A percentile compares a stretch with the other conserved stretches of the same genome.
phyloP scores from a whole-genome alignment of 2,888 invertebrate genomes.

The Bombyx huttoni region DNA sequence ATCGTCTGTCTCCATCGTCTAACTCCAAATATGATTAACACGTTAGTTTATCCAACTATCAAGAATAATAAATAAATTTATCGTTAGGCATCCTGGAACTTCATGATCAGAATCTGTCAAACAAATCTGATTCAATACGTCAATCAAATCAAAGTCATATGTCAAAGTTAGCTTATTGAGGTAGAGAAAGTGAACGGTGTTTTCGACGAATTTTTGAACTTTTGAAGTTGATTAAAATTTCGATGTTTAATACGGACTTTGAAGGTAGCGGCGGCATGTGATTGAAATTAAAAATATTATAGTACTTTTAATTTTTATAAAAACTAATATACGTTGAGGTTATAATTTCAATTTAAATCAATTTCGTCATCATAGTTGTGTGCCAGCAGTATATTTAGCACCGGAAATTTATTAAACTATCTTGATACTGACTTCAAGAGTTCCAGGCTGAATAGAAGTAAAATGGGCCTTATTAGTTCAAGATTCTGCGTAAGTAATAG shows the following conservation, averaged over 20 bases:
- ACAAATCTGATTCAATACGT: too few relatives aligned
- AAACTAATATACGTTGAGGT: not conserved
- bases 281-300: slow-evolving; percentile 9
- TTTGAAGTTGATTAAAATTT: slow-evolving; percentile 6
- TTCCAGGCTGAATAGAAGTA: slow-evolving; percentile 18
- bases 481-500: slow-evolving; percentile 77
- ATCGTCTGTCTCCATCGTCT: too few relatives aligned
- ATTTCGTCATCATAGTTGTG: slow-evolving; percentile 49
- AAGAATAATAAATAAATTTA: too few relatives aligned
- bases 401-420: slow-evolving; percentile 15
- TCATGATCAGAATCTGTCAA: too few relatives aligned
- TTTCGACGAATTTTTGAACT: slow-evolving; percentile 1
- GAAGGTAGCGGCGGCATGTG: not conserved
- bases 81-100: too few relatives aligned
- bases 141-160: too few relatives aligned
- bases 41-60: too few relatives aligned
- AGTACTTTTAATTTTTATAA: not conserved
- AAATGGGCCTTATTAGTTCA: slow-evolving; percentile 77
- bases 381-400: slow-evolving; percentile 59
- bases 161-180: too few relatives aligned
- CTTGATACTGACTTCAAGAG: slow-evolving; percentile 21
- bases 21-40: too few relatives aligned
- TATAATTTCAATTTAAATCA: not conserved
- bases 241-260: not conserved
- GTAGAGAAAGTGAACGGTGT: not conserved